These are phyloP conservation scores for Dastarcus helophoroides DNA, from an alignment of 2,888 invertebrate species.

Conservation along the genomic window DNA sequence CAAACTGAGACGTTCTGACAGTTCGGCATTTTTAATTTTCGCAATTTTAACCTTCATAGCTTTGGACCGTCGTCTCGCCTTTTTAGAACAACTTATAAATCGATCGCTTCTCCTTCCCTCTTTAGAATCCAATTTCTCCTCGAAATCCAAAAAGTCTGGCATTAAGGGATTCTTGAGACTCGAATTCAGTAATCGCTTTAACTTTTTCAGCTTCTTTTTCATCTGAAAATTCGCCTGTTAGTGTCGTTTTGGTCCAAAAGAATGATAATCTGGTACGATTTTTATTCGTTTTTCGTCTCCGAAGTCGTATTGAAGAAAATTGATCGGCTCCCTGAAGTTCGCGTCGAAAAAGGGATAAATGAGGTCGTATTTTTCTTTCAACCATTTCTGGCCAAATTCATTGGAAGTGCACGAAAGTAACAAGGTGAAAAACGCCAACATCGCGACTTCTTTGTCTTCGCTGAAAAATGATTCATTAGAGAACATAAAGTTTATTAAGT, in stretches of 20 bases:
- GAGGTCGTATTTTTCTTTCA: constrained; percentile 22
- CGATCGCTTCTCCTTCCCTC: neutral
- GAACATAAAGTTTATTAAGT: too few species aligned
- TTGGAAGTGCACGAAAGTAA: constrained; percentile 8
- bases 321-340: constrained; percentile 15
- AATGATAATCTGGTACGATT: constrained; percentile 9
- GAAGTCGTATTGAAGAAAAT: constrained; percentile 15
- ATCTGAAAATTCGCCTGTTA: constrained; percentile 14
- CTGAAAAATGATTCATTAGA: too few species aligned
- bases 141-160: neutral
- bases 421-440: constrained; percentile 11
- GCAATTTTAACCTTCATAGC: constrained; percentile 24
- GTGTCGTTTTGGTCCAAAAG: too few species aligned
- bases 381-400: constrained; percentile 18
- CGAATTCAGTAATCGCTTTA: constrained; percentile 12
- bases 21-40: constrained; percentile 25
- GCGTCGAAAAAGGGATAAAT: constrained; percentile 19
- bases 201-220: constrained; percentile 16
- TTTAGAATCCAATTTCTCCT: neutral
- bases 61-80: constrained; percentile 24
- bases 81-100: constrained; percentile 16
- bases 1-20: constrained; percentile 15
- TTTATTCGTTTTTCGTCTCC: constrained; percentile 15
- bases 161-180: neutral
- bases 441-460: constrained; percentile 6